A percentile compares a stretch with the other conserved stretches of the same genome.
Evolutionary conservation across 2,888 invertebrate species (phyloP).

Genomic region (Eilema sororculum): DNA sequence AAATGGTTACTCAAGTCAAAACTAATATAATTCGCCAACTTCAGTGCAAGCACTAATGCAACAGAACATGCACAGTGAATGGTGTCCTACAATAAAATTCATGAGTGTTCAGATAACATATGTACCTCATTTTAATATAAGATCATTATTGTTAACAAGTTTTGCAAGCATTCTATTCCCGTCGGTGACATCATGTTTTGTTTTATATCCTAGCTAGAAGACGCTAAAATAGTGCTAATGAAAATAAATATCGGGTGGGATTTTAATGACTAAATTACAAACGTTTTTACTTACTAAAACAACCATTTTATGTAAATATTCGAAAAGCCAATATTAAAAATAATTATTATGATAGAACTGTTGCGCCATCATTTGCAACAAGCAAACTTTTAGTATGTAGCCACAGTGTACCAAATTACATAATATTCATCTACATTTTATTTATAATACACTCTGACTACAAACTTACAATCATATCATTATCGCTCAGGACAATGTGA

Average conservation of each 20-base stretch:
- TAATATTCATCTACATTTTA: neutral
- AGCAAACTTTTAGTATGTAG: neutral
- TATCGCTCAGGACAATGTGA: neutral
- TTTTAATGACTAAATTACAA: slow-evolving; percentile 34
- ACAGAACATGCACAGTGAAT: neutral
- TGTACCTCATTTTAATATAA: neutral
- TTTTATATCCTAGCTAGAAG: neutral
- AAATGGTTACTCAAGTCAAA: no score
- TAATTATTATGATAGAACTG: neutral
- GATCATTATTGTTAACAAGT: neutral
- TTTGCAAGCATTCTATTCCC: neutral
- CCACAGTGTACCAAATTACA: neutral
- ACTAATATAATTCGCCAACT: neutral
- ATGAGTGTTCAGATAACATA: neutral
- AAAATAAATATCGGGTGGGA: slow-evolving; percentile 43
- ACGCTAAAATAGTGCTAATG: neutral
- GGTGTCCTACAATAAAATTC: neutral
- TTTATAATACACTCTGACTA: neutral
- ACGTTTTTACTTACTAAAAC: neutral
- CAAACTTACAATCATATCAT: neutral
- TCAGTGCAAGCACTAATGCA: neutral
- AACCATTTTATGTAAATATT: neutral
- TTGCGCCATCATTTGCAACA: neutral
- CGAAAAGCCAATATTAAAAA: neutral
- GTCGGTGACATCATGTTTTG: neutral